Percentiles rank a stretch among this genome's conserved stretches.
Conservation (phyloP, 2,113 vertebrate genomes). For the Ophiodon elongatus region DNA sequence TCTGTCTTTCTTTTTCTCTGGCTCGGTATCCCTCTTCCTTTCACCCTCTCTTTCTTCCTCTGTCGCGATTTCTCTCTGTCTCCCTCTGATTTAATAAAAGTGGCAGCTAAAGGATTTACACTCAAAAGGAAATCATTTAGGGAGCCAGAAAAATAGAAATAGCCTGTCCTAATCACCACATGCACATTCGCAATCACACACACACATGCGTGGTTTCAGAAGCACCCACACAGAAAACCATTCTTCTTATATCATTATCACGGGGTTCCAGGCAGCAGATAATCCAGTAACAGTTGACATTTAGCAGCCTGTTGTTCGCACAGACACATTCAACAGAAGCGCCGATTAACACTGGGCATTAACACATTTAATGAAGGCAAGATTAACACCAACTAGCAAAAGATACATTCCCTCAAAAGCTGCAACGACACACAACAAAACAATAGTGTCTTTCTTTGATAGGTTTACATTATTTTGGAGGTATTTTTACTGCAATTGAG, state of each 20-base stretch:
- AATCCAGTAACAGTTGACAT: constrained; percentile 73
- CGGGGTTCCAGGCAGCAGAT: constrained; percentile 68
- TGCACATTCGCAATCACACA: constrained; percentile 40
- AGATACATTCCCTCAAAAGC: constrained; percentile 39
- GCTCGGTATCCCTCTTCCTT: constrained; percentile 29
- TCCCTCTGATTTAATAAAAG: constrained; percentile 72
- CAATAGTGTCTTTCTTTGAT: constrained; percentile 9
- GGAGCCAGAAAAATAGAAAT: constrained; percentile 59
- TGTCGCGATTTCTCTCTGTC: constrained; percentile 45
- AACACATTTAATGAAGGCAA: constrained; percentile 53
- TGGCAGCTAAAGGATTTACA: constrained; percentile 62
- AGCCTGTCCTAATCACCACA: constrained; percentile 61
- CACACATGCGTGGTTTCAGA: constrained; percentile 29
- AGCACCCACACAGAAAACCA: constrained; percentile 48
- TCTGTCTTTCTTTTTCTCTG: neutral
- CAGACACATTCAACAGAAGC: constrained; percentile 44
- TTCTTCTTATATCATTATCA: constrained; percentile 67
- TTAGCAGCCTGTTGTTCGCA: constrained; percentile 65
- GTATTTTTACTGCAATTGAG: constrained; percentile 5
- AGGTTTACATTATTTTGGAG: neutral
- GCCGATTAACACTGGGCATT: constrained; percentile 57
- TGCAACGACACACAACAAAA: constrained; percentile 37
- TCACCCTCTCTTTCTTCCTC: constrained; percentile 35
- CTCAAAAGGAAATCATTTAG: constrained; percentile 61
- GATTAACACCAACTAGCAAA: constrained; percentile 58